Percentiles rank a stretch among this genome's conserved stretches.
These are phyloP conservation scores for Procambarus virginalis DNA, from an alignment of 1,140 invertebrate genomes.

Conservation along the genomic window DNA sequence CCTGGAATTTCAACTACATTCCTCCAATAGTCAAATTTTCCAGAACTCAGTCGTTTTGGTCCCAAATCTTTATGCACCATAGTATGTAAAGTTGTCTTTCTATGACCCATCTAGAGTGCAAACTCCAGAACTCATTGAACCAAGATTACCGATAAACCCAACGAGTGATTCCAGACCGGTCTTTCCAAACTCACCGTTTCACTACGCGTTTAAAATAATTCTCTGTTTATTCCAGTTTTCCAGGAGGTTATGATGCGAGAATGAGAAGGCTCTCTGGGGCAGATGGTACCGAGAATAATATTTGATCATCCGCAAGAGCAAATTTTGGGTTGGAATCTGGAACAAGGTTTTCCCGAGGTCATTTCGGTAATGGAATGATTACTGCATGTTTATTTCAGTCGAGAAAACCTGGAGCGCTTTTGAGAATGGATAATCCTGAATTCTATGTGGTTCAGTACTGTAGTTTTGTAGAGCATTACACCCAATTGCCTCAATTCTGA, in stretches of 20 bases:
- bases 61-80: too few species aligned
- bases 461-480: too few species aligned
- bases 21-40: neutral
- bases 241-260: neutral
- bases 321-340: neutral
- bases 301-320: neutral
- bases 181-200: neutral
- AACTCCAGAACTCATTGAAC: too few species aligned
- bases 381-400: too few species aligned
- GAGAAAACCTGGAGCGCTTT: too few species aligned
- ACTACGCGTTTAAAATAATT: neutral
- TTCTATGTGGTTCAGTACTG: too few species aligned
- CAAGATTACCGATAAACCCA: too few species aligned
- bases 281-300: neutral
- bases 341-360: neutral
- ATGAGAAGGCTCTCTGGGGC: neutral
- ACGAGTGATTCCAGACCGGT: neutral
- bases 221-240: neutral
- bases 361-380: neutral
- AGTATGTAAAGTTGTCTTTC: too few species aligned
- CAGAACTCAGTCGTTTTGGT: neutral
- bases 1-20: neutral
- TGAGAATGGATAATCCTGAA: too few species aligned
- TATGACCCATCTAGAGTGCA: too few species aligned
- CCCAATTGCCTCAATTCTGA: too few species aligned